A percentile compares a stretch with the other conserved stretches of the same genome.
These are phyloP conservation scores for Erebia palarica DNA, from an alignment of 2,888 invertebrate genomes.

Conservation along the genomic window DNA sequence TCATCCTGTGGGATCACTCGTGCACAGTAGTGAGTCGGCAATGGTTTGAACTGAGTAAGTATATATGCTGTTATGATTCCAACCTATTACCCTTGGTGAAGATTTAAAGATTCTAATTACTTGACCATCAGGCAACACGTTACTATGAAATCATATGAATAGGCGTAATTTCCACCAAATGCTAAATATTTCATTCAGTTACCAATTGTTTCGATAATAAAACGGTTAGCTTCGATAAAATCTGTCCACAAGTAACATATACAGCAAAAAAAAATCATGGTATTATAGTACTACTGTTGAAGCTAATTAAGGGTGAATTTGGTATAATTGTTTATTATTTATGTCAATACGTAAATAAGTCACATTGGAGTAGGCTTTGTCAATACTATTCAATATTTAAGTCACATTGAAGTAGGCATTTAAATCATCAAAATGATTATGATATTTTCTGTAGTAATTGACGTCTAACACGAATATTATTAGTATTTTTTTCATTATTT, in stretches of 20 bases:
- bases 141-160: neutral
- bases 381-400: too few species aligned
- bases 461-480: neutral
- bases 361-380: neutral
- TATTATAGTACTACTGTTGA: neutral
- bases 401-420: neutral
- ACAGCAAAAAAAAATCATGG: neutral
- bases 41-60: too few species aligned
- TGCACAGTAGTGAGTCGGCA: too few species aligned
- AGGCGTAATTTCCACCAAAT: neutral
- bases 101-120: too few species aligned
- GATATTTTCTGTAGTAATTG: neutral
- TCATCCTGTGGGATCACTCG: too few species aligned
- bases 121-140: neutral
- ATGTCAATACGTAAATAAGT: too few species aligned
- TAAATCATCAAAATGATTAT: slow-evolving; percentile 4
- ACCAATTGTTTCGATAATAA: neutral
- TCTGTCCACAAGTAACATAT: neutral
- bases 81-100: too few species aligned
- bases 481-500: neutral
- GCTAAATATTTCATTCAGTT: neutral
- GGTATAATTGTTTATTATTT: too few species aligned
- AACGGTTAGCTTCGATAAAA: neutral
- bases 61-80: too few species aligned
- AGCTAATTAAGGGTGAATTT: too few species aligned